These are phyloP conservation scores for Harpegnathos saltator DNA, from an alignment of 1,140 invertebrate species.

Conservation along the genomic window DNA sequence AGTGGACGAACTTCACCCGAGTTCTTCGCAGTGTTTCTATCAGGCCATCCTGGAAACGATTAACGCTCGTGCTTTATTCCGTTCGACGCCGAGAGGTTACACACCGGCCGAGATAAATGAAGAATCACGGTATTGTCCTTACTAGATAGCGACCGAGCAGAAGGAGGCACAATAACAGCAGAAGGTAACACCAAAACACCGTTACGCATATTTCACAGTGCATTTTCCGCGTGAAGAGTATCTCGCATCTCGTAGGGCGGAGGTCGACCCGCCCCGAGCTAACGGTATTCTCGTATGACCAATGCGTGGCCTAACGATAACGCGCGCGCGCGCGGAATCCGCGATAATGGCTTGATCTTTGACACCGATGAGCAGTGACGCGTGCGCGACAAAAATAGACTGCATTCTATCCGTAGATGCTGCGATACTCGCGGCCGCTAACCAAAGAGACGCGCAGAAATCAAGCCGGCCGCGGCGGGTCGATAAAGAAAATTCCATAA, in stretches of 20 bases:
- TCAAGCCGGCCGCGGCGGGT: not conserved
- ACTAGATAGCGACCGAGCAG: conserved; percentile 2
- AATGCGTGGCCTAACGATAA: not conserved
- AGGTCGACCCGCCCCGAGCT: conserved; percentile 34
- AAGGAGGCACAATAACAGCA: conserved; percentile 32
- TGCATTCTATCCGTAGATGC: not conserved
- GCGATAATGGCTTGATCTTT: conserved; percentile 55
- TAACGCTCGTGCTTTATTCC: conserved; percentile 5
- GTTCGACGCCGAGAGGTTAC: not conserved
- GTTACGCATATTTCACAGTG: conserved; percentile 51
- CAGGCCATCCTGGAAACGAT: conserved; percentile 90
- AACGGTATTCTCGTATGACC: conserved; percentile 1
- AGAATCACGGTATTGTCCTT: conserved; percentile 16
- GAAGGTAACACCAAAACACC: conserved; percentile 39
- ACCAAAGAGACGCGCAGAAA: not conserved
- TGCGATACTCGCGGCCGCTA: not conserved
- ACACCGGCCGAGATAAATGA: conserved; percentile 31
- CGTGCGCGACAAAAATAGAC: not conserved
- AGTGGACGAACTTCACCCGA: conserved; percentile 94
- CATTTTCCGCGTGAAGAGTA: conserved; percentile 49
- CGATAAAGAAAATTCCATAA: not conserved
- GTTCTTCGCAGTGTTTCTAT: conserved; percentile 95
- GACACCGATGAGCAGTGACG: conserved; percentile 8
- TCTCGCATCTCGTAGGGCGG: conserved; percentile 33
- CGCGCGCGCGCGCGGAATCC: too few species aligned